phyloP scores from a whole-genome alignment of 2,888 invertebrate genomes.

The Eupsilia transversa region DNA sequence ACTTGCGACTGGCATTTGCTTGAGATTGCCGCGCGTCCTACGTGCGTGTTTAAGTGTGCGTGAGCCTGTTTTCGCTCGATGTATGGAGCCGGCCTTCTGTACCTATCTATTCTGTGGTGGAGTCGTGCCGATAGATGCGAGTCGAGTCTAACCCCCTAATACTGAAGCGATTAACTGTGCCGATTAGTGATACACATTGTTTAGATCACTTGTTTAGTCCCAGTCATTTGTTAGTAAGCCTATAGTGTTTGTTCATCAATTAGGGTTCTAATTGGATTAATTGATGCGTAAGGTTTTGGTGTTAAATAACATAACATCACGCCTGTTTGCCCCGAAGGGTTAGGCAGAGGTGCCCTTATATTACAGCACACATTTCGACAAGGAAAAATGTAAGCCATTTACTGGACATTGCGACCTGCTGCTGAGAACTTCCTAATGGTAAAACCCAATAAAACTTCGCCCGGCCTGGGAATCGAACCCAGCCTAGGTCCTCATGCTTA shows the following conservation, averaged over 20 bases:
- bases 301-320: too few relatives aligned
- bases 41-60: not conserved
- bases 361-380: too few relatives aligned
- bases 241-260: slow-evolving; percentile 43
- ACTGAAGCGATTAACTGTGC: slow-evolving; percentile 50
- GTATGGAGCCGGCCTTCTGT: slow-evolving; percentile 5
- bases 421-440: too few relatives aligned
- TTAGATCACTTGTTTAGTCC: slow-evolving; percentile 59
- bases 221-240: slow-evolving; percentile 50
- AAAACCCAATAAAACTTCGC: too few relatives aligned
- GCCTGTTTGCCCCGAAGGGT: too few relatives aligned
- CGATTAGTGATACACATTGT: slow-evolving; percentile 61
- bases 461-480: too few relatives aligned
- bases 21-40: not conserved
- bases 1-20: not conserved
- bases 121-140: slow-evolving; percentile 27
- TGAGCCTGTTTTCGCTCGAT: not conserved
- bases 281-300: slow-evolving; percentile 12
- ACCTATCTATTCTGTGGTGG: not conserved
- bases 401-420: too few relatives aligned
- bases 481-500: too few relatives aligned
- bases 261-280: slow-evolving; percentile 24
- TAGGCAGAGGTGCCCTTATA: too few relatives aligned
- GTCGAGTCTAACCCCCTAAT: slow-evolving; percentile 38
- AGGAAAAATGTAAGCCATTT: too few relatives aligned